Conservation (phyloP, 2,113 vertebrate genomes). For the Brachypodius melanocephalos region DNA sequence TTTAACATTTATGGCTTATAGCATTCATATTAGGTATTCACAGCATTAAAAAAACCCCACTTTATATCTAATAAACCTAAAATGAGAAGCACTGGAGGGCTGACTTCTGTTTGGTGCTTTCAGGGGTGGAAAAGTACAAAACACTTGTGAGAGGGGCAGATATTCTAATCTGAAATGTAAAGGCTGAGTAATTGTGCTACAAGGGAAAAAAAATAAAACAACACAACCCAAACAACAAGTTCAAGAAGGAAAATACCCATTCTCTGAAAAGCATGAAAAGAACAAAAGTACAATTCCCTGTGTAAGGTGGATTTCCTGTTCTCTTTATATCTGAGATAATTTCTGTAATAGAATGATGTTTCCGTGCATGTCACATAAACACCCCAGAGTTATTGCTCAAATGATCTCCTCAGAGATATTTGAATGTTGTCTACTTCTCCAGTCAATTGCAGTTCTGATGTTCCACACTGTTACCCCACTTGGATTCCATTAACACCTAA, state of each 20-base stretch:
- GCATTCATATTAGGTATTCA: not conserved
- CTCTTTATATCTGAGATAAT: not conserved
- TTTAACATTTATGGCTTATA: not conserved
- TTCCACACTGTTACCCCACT: slow-evolving; percentile 68
- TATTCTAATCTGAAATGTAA: not conserved
- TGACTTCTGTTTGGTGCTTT: not conserved
- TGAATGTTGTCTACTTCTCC: slow-evolving; percentile 23
- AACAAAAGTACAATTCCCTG: not conserved
- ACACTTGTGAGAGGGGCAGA: not conserved
- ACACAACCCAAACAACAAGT: not conserved
- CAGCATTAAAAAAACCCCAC: not conserved
- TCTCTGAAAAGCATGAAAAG: not conserved
- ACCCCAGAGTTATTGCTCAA: not conserved
- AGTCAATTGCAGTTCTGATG: slow-evolving; percentile 54
- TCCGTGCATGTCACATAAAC: not conserved
- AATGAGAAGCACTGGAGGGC: not conserved
- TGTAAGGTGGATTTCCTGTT: not conserved
- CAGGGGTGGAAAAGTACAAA: not conserved
- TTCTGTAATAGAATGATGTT: not conserved
- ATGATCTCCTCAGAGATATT: slow-evolving; percentile 42
- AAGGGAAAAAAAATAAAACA: not conserved
- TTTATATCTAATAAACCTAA: not conserved
- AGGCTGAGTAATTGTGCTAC: not conserved
- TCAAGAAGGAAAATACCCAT: not conserved
- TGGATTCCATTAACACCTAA: slow-evolving; percentile 72